Evolutionary conservation across 2,113 vertebrate genomes (phyloP), one percentile per base, ranked within the genome.

Genomic region (Illadopsis cleaveri): DNA sequence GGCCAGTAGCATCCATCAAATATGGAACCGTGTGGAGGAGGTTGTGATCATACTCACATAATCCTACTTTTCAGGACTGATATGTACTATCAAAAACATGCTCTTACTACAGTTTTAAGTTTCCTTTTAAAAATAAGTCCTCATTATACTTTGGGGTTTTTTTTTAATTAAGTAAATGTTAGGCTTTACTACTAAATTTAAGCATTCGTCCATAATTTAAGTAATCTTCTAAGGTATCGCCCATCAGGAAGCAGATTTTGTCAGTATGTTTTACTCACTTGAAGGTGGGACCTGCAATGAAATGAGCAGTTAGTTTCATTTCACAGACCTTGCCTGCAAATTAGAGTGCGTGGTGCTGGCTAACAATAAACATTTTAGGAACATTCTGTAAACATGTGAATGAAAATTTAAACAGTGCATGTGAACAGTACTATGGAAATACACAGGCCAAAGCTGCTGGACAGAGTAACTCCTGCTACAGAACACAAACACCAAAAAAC

Each of bases 251-350:
- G 51, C 44, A 35, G 31, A 23, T 75, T 91, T 62, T 70, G 17
- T 72, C 94, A 93, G 79, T n/a, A 61, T 2, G 45, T 10, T 80
- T 19, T 23, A 85, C 61, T 95, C 87, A 50, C 71, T 73, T 47
- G 75, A 89, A 56, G 30, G 92, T 86, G 61, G 27, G 78, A 86
- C 90, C 86, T 96, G 81, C 21, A 94, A 81, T 42, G 89, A 94
- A 96, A 87, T 27, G 16, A 96, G 51, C 6, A 2, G 78, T 83
- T 73, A 65, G 56, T 94, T 96, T 89, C 65, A 62, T 51, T 93
- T 91, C 62, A 77, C 47, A 87, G 87, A 71, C 30, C 9, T 21
- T 35, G 47, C 44, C 24, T 62, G 44, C 47, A 84, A 95, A 77
- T 65, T 19, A 87, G 78, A 75, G 76, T n/a, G 70, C 73, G 25